phyloP scores from a whole-genome alignment of 37 sponge, comb jelly and placozoan genomes.

The Cladorhizidae sp. region DNA sequence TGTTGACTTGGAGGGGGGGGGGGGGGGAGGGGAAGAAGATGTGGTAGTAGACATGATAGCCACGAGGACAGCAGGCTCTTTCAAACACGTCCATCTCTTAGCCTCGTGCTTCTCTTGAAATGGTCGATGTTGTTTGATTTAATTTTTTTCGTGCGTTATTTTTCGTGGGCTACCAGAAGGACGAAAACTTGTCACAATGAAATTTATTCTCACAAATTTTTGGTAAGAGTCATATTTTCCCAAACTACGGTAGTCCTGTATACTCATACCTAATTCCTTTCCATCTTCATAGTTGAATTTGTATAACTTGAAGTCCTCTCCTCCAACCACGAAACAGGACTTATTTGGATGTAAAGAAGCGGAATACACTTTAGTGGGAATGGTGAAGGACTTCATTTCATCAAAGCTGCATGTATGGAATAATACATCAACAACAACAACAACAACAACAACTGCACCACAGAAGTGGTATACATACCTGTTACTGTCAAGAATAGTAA shows the following conservation, averaged over 20 bases:
- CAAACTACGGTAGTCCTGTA: not conserved
- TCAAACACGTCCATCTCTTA: no score
- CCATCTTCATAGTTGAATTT: constrained; percentile 82
- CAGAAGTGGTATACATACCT: constrained; percentile 26
- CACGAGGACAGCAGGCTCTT: no score
- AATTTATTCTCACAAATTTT: no score
- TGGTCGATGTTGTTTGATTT: no score
- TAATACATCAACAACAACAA: not conserved
- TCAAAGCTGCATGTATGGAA: constrained; percentile 39
- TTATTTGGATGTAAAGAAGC: constrained; percentile 76
- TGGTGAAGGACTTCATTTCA: constrained; percentile 44
- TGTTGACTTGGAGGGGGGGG: no score
- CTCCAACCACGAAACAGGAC: constrained; percentile 82
- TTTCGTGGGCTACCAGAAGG: no score
- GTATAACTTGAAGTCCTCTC: constrained; percentile 91
- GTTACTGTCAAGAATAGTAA: constrained; percentile 54
- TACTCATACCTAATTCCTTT: constrained; percentile 63
- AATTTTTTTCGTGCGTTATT: no score
- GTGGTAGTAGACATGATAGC: no score
- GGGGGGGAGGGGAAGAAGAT: not conserved
- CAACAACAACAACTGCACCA: not conserved
- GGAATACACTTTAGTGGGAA: constrained; percentile 53
- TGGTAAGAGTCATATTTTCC: not conserved
- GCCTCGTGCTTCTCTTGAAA: no score
- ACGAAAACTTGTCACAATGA: no score